Base-by-base conservation (phyloP, 2,113 vertebrate species). In the Apteryx mantelli region DNA sequence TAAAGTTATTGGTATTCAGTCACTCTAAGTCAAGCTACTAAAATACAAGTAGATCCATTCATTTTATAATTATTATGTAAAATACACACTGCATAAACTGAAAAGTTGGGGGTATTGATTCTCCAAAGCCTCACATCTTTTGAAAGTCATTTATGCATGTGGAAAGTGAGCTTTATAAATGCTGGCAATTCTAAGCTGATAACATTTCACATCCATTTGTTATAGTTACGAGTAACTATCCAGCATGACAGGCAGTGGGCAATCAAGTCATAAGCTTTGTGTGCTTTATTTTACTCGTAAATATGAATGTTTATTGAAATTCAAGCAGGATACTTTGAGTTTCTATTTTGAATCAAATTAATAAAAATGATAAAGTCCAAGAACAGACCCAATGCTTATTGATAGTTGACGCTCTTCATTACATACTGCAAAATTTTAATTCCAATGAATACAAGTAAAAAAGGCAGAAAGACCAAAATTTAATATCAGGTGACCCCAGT, bases 201-300 rank as follows among this genome's bases (percentile, higher is more conserved):
- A 70, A n/a, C 36, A 19, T 66, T 93, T 85, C 25, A 32, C 17
- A 22, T 34, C 21, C 2, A 13, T 52, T 73, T 85, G 76, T 87
- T 56, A 19, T 20, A 53, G 44, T 36, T 83, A 46, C 4, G 9
- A 50, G 13, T 56, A 79, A 44, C 30, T 60, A 12, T 24, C 32
- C 48, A 58, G 21, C n/a, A 76, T 30, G 52, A 63, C 0, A 0
- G n/a, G 25, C 13, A 86, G 32, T 12, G 12, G 26, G 52, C 21
- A 94, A 86, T 19, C 24, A 75, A 64, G 32, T 7, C 12, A 68
- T 86, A 36, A 83, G 81, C 66, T 77, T 82, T 69, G 24, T 77
- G 95, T 93, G 53, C 61, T 44, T 64, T 84, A 42, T 36, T 92
- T 84, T 76, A 78, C 42, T 89, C 92, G 55, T 75, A 87, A 89